Conservation (phyloP, 2,888 invertebrate genomes). For the Glyphotaelius pellucidus region DNA sequence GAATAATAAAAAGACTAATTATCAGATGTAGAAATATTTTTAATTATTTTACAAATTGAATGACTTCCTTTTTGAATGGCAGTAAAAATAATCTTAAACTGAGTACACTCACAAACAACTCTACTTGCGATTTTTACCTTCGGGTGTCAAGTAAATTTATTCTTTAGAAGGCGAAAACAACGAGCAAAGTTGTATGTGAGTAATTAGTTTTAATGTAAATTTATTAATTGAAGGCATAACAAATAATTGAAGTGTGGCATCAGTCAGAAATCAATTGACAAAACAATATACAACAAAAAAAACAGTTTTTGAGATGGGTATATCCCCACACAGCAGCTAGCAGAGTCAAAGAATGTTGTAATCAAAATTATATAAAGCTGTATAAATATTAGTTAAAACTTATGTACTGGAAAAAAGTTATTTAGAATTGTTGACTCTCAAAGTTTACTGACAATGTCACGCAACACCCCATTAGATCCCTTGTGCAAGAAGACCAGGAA, state of each 20-base stretch:
- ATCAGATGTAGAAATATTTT: conserved; percentile 34
- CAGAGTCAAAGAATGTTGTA: neutral
- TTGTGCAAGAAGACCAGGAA: neutral
- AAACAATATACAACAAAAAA: neutral
- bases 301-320: neutral
- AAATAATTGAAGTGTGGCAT: neutral
- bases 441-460: neutral
- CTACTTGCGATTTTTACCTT: neutral
- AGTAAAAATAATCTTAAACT: neutral
- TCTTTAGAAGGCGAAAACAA: neutral
- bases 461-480: neutral
- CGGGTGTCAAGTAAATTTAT: neutral
- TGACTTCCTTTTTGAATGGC: neutral
- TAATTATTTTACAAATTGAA: conserved; percentile 28
- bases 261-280: neutral
- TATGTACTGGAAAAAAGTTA: too few relatives aligned
- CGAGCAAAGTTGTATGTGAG: neutral
- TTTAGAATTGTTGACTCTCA: neutral
- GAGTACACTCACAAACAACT: neutral
- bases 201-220: neutral
- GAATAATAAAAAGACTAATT: conserved; percentile 19
- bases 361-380: neutral
- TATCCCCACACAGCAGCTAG: neutral
- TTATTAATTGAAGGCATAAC: too few relatives aligned
- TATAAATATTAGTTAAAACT: neutral